Evolutionary conservation across 2,888 invertebrate genomes (phyloP).

Genomic region (Noctua janthe): DNA sequence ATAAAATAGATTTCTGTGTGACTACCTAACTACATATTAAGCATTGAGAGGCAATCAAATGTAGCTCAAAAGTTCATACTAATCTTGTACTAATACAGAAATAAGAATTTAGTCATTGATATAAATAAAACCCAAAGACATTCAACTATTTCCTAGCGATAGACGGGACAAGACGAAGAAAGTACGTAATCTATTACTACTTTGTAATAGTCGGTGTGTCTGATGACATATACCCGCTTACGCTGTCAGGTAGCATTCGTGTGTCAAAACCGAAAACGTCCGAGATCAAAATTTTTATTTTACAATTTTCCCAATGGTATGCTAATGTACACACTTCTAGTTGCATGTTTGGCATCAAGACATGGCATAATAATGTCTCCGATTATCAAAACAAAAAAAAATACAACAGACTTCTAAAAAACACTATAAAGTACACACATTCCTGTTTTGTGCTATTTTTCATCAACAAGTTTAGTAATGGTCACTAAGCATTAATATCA

Average conservation of each 20-base stretch:
- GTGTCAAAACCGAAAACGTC: neutral
- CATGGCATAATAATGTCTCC: neutral
- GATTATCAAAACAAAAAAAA: neutral
- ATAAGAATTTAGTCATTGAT: conserved; percentile 17
- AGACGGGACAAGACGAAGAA: neutral
- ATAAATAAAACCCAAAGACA: conserved; percentile 1
- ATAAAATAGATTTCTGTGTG: conserved; percentile 11
- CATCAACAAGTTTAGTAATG: neutral
- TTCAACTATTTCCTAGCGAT: neutral
- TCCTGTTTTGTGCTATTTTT: neutral
- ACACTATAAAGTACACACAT: neutral
- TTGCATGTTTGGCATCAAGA: neutral
- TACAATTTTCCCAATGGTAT: neutral
- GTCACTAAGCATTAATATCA: neutral
- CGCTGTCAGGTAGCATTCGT: neutral
- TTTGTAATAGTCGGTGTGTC: neutral
- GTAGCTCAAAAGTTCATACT: conserved; percentile 35
- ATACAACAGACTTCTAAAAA: neutral
- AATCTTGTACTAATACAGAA: conserved; percentile 45
- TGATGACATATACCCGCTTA: neutral
- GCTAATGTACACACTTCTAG: neutral
- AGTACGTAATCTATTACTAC: neutral
- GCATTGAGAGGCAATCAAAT: conserved; percentile 50
- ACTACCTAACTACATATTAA: conserved; percentile 1
- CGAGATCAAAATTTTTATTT: neutral